phyloP scores from a whole-genome alignment of 1,140 invertebrate genomes.

The Cotesia glomerata region DNA sequence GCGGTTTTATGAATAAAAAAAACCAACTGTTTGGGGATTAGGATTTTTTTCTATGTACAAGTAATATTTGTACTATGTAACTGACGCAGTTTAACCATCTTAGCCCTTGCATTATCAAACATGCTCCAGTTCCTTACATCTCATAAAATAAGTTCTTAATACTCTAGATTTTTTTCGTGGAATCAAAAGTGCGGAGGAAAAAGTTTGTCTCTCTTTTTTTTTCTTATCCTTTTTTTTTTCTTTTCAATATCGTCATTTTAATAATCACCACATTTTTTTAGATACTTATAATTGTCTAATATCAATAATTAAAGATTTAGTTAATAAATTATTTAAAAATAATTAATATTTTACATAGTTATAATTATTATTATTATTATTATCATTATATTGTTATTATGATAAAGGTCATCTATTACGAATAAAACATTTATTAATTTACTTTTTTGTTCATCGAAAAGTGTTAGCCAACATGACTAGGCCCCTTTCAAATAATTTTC shows the following conservation, averaged over 20 bases:
- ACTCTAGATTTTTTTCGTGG: not conserved
- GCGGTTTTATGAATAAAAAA: conserved; percentile 56
- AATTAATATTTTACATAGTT: not conserved
- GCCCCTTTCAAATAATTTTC: conserved; percentile 5
- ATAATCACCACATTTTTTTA: not conserved
- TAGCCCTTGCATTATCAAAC: conserved; percentile 47
- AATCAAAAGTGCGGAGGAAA: conserved; percentile 10
- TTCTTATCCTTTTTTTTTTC: not conserved
- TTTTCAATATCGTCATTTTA: not conserved
- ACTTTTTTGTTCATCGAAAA: not conserved
- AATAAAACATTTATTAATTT: conserved; percentile 1
- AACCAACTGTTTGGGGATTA: conserved; percentile 43
- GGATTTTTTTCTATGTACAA: conserved; percentile 59
- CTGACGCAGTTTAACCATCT: conserved; percentile 55
- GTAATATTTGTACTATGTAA: conserved; percentile 63
- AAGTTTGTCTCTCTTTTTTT: conserved; percentile 6
- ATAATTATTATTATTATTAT: not conserved
- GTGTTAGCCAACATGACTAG: not conserved
- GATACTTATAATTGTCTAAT: not conserved
- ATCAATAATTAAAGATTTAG: not conserved
- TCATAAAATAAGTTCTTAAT: not conserved
- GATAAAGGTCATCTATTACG: not conserved
- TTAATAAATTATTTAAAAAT: not conserved
- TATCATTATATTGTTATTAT: not conserved
- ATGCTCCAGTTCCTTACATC: conserved; percentile 43